These are phyloP conservation scores for Centruroides sculpturatus DNA, from an alignment of 1,140 invertebrate species.

Conservation along the genomic window DNA sequence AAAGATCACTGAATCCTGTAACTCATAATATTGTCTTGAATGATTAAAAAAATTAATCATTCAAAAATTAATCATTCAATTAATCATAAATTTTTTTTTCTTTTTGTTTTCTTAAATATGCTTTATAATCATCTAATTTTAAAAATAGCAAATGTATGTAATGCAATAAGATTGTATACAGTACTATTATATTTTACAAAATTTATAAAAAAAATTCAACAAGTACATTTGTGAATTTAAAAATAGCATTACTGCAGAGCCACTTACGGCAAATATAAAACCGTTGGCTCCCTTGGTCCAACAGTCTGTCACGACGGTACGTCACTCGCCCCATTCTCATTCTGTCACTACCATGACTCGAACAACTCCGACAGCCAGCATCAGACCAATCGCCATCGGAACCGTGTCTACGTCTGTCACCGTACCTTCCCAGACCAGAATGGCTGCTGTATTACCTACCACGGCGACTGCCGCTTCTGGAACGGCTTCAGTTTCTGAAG, in stretches of 20 bases:
- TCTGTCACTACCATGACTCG: slow-evolving; percentile 22
- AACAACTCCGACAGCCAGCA: slow-evolving; percentile 74
- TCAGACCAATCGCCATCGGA: slow-evolving; percentile 69
- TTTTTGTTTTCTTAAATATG: too few species aligned
- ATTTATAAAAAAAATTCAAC: too few species aligned
- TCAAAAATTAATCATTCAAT: too few species aligned
- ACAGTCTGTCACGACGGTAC: slow-evolving; percentile 13
- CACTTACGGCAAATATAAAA: slow-evolving; percentile 78
- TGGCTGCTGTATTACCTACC: slow-evolving; percentile 56
- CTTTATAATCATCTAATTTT: too few species aligned
- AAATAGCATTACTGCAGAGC: slow-evolving; percentile 13
- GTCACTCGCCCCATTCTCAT: slow-evolving; percentile 26
- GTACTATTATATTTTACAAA: too few species aligned
- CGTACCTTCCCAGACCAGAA: slow-evolving; percentile 28
- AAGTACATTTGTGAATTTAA: too few species aligned
- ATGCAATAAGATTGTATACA: too few species aligned
- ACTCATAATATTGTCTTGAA: too few species aligned
- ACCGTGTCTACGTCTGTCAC: slow-evolving; percentile 25
- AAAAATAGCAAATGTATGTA: too few species aligned
- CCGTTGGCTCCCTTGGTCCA: slow-evolving; percentile 63
- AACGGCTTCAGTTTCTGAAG: not conserved
- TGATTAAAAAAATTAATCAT: too few species aligned
- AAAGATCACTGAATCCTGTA: too few species aligned
- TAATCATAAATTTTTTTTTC: too few species aligned
- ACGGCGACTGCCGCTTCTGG: not conserved